Conservation (phyloP, 2,888 invertebrate species). For the Caenorhabditis wallacei region DNA sequence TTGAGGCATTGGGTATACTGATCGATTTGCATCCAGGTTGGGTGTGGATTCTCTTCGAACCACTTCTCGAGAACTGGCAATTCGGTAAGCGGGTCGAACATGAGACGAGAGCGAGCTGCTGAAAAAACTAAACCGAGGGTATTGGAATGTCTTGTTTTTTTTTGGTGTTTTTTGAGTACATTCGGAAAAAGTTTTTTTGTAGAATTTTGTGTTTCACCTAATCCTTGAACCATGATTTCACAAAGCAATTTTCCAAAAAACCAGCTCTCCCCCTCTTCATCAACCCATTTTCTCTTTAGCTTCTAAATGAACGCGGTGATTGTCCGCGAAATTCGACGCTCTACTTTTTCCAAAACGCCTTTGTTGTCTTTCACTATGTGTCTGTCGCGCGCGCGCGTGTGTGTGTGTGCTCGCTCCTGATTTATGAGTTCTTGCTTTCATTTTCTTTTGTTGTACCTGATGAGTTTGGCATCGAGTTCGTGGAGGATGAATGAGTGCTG, state of each 20-base stretch:
- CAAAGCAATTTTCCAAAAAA: not conserved
- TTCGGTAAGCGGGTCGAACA: conserved; percentile 99
- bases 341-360: conserved; percentile 17
- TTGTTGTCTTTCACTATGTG: conserved; percentile 28
- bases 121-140: conserved; percentile 56
- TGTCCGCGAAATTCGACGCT: conserved; percentile 36
- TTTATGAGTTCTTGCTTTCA: conserved; percentile 35
- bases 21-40: conserved; percentile 96
- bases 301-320: not conserved
- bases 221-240: too few relatives aligned
- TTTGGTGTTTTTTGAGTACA: not conserved
- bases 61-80: conserved; percentile 88
- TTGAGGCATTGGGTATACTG: conserved; percentile 98
- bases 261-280: not conserved
- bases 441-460: conserved; percentile 49
- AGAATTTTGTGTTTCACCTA: too few relatives aligned
- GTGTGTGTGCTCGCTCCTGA: conserved; percentile 40
- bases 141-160: not conserved
- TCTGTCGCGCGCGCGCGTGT: conserved; percentile 3
- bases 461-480: conserved; percentile 56
- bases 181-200: not conserved
- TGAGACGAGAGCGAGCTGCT: conserved; percentile 91
- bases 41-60: conserved; percentile 98
- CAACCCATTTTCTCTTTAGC: not conserved
- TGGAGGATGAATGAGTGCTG: conserved; percentile 48